Conservation (phyloP, 2,888 invertebrate species). For the Drosophila suboccidentalis region DNA sequence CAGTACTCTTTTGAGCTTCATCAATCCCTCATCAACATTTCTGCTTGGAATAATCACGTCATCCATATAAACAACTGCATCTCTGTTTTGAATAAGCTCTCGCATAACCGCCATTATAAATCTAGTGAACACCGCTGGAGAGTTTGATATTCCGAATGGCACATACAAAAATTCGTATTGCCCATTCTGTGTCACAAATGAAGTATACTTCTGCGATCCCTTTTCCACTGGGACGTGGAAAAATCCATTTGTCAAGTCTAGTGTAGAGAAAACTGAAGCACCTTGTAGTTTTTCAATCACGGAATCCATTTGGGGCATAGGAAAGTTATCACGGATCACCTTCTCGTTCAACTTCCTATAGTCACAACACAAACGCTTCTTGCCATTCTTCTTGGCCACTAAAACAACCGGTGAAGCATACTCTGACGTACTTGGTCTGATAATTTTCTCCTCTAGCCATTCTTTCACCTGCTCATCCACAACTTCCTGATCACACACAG, state of each 20-base stretch:
- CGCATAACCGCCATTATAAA: not conserved
- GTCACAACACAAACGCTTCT: constrained; percentile 17
- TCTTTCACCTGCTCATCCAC: constrained; percentile 12
- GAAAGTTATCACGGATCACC: constrained; percentile 15
- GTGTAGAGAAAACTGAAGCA: not conserved
- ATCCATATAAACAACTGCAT: constrained; percentile 12
- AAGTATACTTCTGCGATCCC: not conserved
- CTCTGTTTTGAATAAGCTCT: not conserved
- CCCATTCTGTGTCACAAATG: constrained; percentile 6
- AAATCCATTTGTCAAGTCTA: constrained; percentile 18
- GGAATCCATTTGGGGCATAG: not conserved
- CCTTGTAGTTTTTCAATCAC: constrained; percentile 1
- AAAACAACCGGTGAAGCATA: constrained; percentile 27
- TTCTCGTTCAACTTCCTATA: constrained; percentile 11
- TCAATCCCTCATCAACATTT: not conserved
- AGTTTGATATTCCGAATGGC: constrained; percentile 1
- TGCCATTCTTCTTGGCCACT: constrained; percentile 5
- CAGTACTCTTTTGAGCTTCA: not conserved
- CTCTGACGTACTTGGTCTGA: constrained; percentile 7
- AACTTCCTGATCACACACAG: not conserved
- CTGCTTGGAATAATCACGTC: constrained; percentile 10
- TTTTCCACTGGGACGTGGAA: constrained; percentile 4
- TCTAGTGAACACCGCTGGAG: not conserved
- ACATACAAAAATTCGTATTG: constrained; percentile 6
- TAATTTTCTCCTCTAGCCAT: constrained; percentile 10